Conservation (phyloP, 2,113 vertebrate species). For the Vimba vimba region DNA sequence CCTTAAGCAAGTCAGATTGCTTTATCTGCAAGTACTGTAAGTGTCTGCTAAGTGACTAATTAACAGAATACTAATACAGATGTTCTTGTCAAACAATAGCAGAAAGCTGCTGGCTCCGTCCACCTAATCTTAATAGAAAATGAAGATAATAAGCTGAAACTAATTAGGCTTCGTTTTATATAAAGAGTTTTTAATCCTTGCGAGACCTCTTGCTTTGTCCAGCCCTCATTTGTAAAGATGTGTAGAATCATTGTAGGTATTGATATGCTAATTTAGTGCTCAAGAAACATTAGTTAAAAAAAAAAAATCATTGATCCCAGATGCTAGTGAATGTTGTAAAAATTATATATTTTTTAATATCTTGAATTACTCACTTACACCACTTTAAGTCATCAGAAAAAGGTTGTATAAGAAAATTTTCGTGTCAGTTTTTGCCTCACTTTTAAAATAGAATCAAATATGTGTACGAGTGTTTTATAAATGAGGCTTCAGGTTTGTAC, state of each 20-base stretch:
- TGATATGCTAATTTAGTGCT: neutral
- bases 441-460: neutral
- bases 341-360: neutral
- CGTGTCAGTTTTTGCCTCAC: neutral
- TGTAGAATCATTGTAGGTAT: neutral
- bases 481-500: neutral
- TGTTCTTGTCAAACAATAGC: neutral
- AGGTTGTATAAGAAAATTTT: neutral
- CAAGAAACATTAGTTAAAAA: neutral
- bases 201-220: neutral
- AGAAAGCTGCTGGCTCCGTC: neutral
- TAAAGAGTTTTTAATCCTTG: neutral
- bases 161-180: neutral
- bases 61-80: conserved; percentile 5
- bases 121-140: neutral
- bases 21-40: neutral
- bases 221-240: neutral
- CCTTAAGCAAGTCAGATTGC: neutral
- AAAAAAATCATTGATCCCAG: neutral
- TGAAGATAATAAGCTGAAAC: neutral
- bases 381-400: neutral
- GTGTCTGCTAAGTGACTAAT: neutral
- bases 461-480: neutral
- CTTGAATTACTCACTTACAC: neutral
- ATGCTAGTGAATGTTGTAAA: neutral